Evolutionary conservation across 2,888 invertebrate species (phyloP), one percentile per base, ranked within the genome.

Genomic region (Heterodera filipjevi): DNA sequence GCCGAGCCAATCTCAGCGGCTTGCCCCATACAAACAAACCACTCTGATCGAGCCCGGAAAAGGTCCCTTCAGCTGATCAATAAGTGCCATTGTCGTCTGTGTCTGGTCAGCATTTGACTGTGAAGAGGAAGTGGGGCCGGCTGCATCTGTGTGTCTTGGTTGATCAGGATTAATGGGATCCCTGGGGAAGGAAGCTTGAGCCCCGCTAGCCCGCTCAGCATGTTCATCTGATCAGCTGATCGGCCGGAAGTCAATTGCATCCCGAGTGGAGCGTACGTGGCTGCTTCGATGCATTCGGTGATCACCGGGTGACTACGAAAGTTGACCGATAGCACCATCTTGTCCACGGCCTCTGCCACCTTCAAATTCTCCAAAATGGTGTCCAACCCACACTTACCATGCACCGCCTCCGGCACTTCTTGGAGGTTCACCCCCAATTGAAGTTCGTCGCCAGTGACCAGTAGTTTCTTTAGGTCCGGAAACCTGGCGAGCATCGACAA

Each of bases 401-500:
- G 27, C 5, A 71, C 71, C 10, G 71, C 71, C 30, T 71, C 71
- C 71, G 71, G 44, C 44, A 30, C 39, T 46, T 71, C 71, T 8
- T 71, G 44, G 6, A 71, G 46, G 8, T 71, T 44, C 0, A 71
- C 71, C 10, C 59, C 59, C 1, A 59, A 27, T 27, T 59, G 59
- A 59, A 27, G 59, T 2, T 59, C 59, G 27, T 59, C 59, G 1
- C 59, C 59, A 32, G 71, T 44, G 5, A 71, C 12, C 32, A 71
- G 46, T 0, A 71, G 32, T 27, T 71, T 71, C n/a, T 71, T 71
- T 27, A 71, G 12, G 6, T 5, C 46, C 39, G 71, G 71, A 32
- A 71, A 71, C 6, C 30, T 71, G 22, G 71, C 6, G 10, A 71
- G 46, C 39, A 46, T 71, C 1, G 71, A 71, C 1, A 71, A 12